Percentiles rank a stretch among this genome's conserved stretches.
Conservation (phyloP, 2,113 vertebrate species). For the Amphilophus citrinellus region DNA sequence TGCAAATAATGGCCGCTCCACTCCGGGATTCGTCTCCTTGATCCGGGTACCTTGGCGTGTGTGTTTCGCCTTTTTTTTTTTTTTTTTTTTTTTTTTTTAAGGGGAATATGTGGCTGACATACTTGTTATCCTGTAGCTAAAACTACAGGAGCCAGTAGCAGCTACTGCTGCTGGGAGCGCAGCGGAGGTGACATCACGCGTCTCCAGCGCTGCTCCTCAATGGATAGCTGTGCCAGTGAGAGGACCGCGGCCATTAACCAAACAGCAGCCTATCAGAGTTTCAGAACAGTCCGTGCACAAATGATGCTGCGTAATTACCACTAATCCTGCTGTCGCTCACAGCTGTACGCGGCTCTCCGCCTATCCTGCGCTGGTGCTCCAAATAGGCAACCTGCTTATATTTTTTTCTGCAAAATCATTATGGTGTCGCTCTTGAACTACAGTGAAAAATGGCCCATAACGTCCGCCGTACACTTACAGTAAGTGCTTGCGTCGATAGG, state of each 20-base stretch:
- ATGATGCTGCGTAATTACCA: conserved; percentile 20
- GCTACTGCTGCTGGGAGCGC: neutral
- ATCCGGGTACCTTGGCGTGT: neutral
- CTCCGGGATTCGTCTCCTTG: neutral
- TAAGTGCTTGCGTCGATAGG: conserved; percentile 27
- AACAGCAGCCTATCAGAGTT: neutral
- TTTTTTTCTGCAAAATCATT: conserved; percentile 36
- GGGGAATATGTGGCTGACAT: neutral
- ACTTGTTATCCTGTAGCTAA: neutral
- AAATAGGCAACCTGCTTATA: neutral
- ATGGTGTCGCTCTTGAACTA: conserved; percentile 44
- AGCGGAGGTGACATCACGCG: conserved; percentile 76
- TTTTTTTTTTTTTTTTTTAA: neutral
- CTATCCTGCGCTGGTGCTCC: neutral
- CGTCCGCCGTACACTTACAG: conserved; percentile 14
- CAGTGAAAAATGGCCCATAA: conserved; percentile 19
- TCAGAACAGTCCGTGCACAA: neutral
- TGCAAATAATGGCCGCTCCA: neutral
- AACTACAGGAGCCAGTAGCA: conserved; percentile 17
- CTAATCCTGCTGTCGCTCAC: conserved; percentile 31
- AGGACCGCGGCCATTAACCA: conserved; percentile 47
- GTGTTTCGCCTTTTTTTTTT: neutral
- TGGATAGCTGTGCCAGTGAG: conserved; percentile 15
- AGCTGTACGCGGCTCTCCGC: conserved; percentile 32
- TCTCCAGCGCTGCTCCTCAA: conserved; percentile 25